Evolutionary conservation across 2,888 invertebrate species (phyloP), one percentile per base, ranked within the genome.

Genomic region (Apomyelois bistriatella): DNA sequence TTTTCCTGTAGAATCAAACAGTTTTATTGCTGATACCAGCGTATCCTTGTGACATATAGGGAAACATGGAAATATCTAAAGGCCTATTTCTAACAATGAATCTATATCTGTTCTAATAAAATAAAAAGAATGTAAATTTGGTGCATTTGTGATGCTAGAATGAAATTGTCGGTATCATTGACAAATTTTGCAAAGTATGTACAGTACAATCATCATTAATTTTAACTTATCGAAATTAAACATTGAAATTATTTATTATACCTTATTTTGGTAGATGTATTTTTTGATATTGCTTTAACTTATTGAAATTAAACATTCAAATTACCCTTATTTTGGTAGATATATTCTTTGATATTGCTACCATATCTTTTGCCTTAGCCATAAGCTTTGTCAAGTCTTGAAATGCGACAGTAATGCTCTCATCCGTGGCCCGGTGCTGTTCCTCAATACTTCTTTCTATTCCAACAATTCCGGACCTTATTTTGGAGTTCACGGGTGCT

Each of bases 351-450:
- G 99, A 97, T 61, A 99, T 89, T 0, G 91, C 86, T 41, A 99
- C 99, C 99, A 99, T 99, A 65, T 99, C 98, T 79, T 98, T 97
- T 0, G 99, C 99, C 93, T 97, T 97, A 53, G 93, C 94, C 96
- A 99, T 99, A 2, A 99, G 91, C 69, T 97, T 96, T 70, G 92
- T 95, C 52, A 99, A 92, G 86, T 99, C 99, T 85, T 99, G 95
- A 86, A 99, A 99, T 1, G 99, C 99, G 62, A 95, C 92, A 12
- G 93, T 94, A 65, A 99, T 99, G 73, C 96, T 97, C 72, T 96
- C 94, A 85, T 98, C 97, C 0, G 98, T 97, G 40, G 95, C 95
- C 79, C 95, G 95, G 48, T 98, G 96, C 74, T 96, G 96, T 72
- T 97, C 96, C 72, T 97, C 95, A 58, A 99, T 92, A 66, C 95